These are phyloP conservation scores for Aphis gossypii DNA, from an alignment of 1,140 invertebrate genomes.

Conservation along the genomic window DNA sequence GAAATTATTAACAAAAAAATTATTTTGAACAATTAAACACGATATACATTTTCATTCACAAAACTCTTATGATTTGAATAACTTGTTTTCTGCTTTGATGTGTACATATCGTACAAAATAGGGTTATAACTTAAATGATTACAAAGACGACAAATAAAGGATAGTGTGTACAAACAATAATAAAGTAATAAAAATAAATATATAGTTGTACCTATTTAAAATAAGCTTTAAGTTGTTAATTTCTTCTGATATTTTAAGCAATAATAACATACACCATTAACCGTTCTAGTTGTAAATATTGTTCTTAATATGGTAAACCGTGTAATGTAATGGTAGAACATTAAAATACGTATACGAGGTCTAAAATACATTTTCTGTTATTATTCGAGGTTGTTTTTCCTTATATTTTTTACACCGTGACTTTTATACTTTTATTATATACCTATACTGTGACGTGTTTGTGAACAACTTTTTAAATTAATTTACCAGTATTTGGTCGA, in stretches of 20 bases:
- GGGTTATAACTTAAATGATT: background rate
- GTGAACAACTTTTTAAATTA: conserved; percentile 59
- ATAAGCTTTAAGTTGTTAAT: background rate
- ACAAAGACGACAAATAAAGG: background rate
- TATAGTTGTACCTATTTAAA: background rate
- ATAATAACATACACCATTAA: background rate
- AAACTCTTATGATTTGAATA: background rate
- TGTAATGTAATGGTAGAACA: background rate
- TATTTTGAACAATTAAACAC: background rate
- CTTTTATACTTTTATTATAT: background rate
- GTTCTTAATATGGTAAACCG: background rate
- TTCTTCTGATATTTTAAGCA: background rate
- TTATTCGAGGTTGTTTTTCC: background rate
- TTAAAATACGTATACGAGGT: background rate
- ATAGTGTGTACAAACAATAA: background rate
- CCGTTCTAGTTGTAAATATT: background rate
- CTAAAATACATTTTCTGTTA: background rate
- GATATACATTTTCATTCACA: background rate
- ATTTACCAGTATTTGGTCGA: conserved; percentile 58
- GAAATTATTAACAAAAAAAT: background rate
- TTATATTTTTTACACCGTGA: background rate
- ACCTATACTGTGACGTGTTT: conserved; percentile 47
- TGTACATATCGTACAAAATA: background rate
- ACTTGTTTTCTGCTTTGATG: background rate
- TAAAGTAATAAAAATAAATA: background rate